phyloP scores from a whole-genome alignment of 2,797 vertebrate species.

The Aulostomus chinensis region DNA sequence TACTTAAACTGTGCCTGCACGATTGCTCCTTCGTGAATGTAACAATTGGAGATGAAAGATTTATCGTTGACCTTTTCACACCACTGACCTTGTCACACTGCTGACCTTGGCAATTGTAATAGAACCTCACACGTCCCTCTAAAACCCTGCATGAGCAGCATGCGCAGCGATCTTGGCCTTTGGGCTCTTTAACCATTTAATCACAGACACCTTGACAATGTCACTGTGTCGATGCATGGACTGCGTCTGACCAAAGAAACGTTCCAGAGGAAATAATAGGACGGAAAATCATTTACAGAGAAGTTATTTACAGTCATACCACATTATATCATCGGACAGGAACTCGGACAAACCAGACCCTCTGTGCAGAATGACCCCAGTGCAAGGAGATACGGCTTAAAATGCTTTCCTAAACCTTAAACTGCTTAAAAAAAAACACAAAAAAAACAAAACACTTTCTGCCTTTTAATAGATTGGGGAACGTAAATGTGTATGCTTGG shows the following conservation, averaged over 20 bases:
- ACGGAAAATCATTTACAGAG: slow-evolving; percentile 24
- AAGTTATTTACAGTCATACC: slow-evolving; percentile 33
- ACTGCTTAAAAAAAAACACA: no score
- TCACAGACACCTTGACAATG: slow-evolving; percentile 27
- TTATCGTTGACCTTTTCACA: no score
- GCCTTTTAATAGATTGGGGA: no score
- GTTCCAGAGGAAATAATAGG: slow-evolving; percentile 21
- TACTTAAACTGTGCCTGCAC: slow-evolving; percentile 64
- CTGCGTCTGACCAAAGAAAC: neutral
- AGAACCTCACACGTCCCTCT: slow-evolving; percentile 45
- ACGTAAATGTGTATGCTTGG: no score
- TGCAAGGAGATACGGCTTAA: slow-evolving; percentile 1
- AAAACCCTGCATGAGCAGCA: slow-evolving; percentile 24
- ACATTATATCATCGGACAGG: slow-evolving; percentile 24
- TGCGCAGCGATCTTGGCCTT: slow-evolving; percentile 26
- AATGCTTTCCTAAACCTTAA: neutral
- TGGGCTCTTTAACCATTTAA: slow-evolving; percentile 51
- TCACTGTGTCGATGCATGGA: neutral
- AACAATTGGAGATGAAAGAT: no score
- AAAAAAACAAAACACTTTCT: no score
- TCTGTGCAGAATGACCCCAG: neutral
- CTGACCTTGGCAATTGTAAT: slow-evolving; percentile 67
- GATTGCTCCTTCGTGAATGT: slow-evolving; percentile 71
- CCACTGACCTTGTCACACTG: slow-evolving; percentile 50
- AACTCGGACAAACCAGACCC: slow-evolving; percentile 6